Conservation (phyloP, 1,140 invertebrate species). For the Sinonovacula constricta region DNA sequence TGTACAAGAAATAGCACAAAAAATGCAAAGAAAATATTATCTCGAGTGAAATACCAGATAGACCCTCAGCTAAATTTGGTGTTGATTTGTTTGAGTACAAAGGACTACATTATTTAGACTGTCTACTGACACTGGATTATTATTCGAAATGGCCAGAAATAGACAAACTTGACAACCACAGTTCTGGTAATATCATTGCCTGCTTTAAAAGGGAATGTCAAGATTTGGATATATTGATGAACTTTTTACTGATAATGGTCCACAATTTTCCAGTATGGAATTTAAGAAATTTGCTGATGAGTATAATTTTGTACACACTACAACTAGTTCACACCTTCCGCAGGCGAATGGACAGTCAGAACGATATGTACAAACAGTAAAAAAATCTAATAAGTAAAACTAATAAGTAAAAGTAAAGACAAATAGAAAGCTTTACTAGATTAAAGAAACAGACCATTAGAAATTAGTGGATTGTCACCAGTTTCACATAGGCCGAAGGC, state of each 20-base stretch:
- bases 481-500: neutral
- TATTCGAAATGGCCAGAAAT: constrained; percentile 33
- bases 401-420: neutral
- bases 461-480: neutral
- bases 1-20: neutral
- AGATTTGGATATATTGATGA: no score
- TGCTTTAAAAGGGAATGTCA: neutral
- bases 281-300: neutral
- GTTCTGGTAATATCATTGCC: neutral
- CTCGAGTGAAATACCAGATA: constrained; percentile 61
- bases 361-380: neutral
- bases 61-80: constrained; percentile 68
- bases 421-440: neutral
- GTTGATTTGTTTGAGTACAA: constrained; percentile 70
- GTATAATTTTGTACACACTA: neutral
- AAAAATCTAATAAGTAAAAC: no score
- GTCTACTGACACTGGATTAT: constrained; percentile 40
- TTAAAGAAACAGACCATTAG: neutral
- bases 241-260: no score
- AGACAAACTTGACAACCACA: neutral
- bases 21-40: constrained; percentile 17
- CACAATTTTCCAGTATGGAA: neutral
- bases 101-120: constrained; percentile 26
- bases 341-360: neutral
- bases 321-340: neutral